Evolutionary conservation across 2,888 invertebrate genomes (phyloP).

Genomic region (Eudasyphora cyanicolor): DNA sequence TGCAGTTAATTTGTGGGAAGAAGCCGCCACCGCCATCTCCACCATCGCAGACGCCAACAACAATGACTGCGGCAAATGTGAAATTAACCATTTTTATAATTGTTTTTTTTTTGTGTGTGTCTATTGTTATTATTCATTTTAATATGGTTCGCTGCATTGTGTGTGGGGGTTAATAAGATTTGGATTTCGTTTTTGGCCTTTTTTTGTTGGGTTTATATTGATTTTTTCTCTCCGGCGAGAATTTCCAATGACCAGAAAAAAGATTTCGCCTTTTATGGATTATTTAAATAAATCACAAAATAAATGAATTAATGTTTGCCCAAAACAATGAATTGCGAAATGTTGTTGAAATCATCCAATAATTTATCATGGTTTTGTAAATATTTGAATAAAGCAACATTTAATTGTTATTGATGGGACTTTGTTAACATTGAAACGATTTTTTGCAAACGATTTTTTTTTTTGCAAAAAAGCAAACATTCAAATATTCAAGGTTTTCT

Average conservation of each 20-base stretch:
- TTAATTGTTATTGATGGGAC: background rate
- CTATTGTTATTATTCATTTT: no score
- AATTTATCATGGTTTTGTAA: background rate
- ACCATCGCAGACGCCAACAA: background rate
- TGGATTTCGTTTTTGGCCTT: background rate
- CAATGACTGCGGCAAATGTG: slow-evolving; percentile 5
- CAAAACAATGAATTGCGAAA: background rate
- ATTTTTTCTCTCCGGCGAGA: no score
- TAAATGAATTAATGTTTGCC: background rate
- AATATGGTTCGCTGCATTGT: background rate
- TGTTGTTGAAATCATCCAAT: background rate
- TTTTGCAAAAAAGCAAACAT: background rate
- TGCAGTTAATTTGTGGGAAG: slow-evolving; percentile 51
- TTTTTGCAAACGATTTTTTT: no score
- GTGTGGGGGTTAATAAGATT: slow-evolving; percentile 5
- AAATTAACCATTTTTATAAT: slow-evolving; percentile 28
- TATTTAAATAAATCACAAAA: background rate
- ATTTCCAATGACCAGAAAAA: background rate
- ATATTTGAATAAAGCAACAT: background rate
- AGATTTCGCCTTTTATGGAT: background rate
- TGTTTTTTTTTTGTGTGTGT: background rate
- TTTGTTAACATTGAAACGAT: background rate
- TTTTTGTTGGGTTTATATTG: background rate
- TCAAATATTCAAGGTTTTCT: background rate
- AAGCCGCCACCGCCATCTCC: background rate